Evolutionary conservation across 1,140 invertebrate species (phyloP), one percentile per base, ranked within the genome.

Genomic region (Hycleus cichorii): DNA sequence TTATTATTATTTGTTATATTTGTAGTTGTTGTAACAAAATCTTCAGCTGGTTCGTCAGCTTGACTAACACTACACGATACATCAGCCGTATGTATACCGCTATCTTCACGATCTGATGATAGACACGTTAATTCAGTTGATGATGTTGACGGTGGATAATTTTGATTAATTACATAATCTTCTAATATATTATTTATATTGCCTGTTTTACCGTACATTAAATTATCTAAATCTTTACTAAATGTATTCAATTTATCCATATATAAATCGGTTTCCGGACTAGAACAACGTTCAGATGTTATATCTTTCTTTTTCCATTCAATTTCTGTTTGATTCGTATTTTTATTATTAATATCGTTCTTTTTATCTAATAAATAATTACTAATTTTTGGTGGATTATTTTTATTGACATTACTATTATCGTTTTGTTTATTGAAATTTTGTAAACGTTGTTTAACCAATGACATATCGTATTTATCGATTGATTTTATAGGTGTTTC

Each of bases 1-100:
- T 64, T 60, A 32, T 27, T 64, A 54, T 64, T 62, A 59, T 65
- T 64, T 32, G 59, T 32, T 32, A 7, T 60, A 45, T 58, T 62
- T 45, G 54, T 47, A 39, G 56, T 55, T n/a, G 52, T 63, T 49
- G 45, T 58, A 25, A 64, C 59, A 11, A 49, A 59, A 66, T 69
- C 67, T 64, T 81, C 79, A 48, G 75, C 78, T 4, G 83, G 81
- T 64, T 88, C 86, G 61, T 85, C 83, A 6, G 83, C 80, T 72
- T 88, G 86, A 68, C 84, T 86, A 3, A 87, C 85, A 25, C 83
- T 85, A 65, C 85, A 87, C 11, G 86, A 88, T 18, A 87, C 87
- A 68, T 89, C 86, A 2, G 84, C 84, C 26, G 86, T 90, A 62
- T 90, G 88, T 50, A 91, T 89, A 3, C 88, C 89, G 53, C 87